Evolutionary conservation across 2,113 vertebrate species (phyloP).

Genomic region (Gasterosteus aculeatus): DNA sequence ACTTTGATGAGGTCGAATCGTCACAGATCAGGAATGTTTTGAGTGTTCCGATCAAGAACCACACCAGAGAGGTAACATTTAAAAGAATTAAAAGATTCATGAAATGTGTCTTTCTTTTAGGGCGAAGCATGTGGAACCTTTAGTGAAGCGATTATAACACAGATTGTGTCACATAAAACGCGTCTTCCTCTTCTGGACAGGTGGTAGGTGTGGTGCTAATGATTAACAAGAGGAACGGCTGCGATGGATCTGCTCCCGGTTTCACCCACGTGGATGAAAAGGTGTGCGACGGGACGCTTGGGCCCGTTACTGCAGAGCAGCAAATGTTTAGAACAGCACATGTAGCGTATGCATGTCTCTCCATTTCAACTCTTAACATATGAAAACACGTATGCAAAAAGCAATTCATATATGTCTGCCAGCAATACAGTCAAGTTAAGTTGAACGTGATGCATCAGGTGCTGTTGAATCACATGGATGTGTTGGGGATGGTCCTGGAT

Average conservation of each 20-base stretch:
- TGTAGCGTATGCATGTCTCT: not conserved
- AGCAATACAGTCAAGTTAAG: not conserved
- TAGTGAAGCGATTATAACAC: not conserved
- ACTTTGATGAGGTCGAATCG: slow-evolving; percentile 84
- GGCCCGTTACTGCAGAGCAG: not conserved
- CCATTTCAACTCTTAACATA: not conserved
- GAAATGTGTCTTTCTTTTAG: not conserved
- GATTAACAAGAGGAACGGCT: slow-evolving; percentile 53
- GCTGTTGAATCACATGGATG: slow-evolving; percentile 64
- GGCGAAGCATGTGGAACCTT: not conserved
- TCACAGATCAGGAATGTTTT: slow-evolving; percentile 87
- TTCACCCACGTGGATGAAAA: slow-evolving; percentile 71
- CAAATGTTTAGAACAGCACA: not conserved
- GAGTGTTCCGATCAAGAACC: slow-evolving; percentile 90
- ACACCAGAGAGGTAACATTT: slow-evolving; percentile 85
- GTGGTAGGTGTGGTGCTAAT: slow-evolving; percentile 61
- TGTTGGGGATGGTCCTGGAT: slow-evolving; percentile 69
- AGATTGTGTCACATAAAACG: not conserved
- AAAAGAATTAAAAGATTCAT: not conserved
- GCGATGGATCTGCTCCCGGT: slow-evolving; percentile 22
- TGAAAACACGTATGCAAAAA: no score
- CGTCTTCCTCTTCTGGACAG: slow-evolving; percentile 36
- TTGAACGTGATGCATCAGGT: slow-evolving; percentile 41
- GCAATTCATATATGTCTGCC: not conserved
- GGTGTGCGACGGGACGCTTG: slow-evolving; percentile 29